Base-by-base conservation (phyloP, 92 coral and sea anemone genomes). In the Paramuricea clavata region DNA sequence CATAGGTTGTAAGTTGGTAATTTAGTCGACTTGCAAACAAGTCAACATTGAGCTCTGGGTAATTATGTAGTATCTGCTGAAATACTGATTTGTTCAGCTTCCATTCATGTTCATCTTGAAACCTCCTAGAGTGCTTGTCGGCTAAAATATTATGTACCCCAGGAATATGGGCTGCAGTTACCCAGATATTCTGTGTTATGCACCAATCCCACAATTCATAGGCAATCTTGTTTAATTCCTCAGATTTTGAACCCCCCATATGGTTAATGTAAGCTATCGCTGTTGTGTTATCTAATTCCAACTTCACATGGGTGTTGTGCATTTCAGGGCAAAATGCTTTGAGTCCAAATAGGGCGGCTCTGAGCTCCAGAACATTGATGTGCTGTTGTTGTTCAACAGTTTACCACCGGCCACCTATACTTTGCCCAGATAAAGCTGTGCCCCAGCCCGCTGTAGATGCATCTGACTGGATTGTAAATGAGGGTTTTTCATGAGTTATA, bases 11-110 rank as follows among this genome's bases (percentile, higher is more conserved):
- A 11, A 83, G 81, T 71, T 83, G 87, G 13, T 35, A 23, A 23
- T 69, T 92, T 16, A 92, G 74, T 68, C 92, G 94, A 49, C 90
- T 92, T 67, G 92, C 92, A 81, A 92, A 92, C 90, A 92, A 67
- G 82, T 85, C 92, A 42, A 42, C 32, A 25, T 73, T 42, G 7
- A 91, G 61, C 30, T 69, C 42, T 50, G 94, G 90, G 44, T 78
- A 87, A 25, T 33, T 44, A n/a, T 64, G 43, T 54, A 74, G 25
- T 22, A 89, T 86, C 16, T 89, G 68, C 44, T 73, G 41, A 67
- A 86, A 81, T 28, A 15, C 34, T 71, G 28, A 57, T 49, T 81
- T 72, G 68, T 77, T 79, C 17, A 92, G 81, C 76, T 50, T 82
- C 94, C 94, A 89, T 76, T 89, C 93, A 67, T 87, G 89, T 16